Base-by-base conservation (phyloP, 92 coral and sea anemone species). In the Epizoanthus illoricatus region DNA sequence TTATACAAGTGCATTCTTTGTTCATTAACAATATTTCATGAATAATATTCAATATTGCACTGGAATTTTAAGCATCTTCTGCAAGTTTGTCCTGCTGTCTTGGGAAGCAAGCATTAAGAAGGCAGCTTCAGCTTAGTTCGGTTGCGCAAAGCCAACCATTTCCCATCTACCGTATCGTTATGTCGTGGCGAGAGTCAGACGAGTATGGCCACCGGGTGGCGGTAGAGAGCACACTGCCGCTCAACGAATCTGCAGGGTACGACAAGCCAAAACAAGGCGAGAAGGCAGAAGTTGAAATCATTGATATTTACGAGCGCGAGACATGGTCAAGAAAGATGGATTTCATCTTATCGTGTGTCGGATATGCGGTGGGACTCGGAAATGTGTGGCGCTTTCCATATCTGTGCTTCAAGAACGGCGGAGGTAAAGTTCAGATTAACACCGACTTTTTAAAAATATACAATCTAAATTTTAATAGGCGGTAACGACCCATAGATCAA, bases 331-430 rank as follows among this genome's bases (percentile, higher is more conserved):
- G 57, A 4, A 78, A 78, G 42, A 62, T 78, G 71, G 82, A 78
- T 56, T 78, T 78, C 67, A 17, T 78, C 17, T 55, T 78, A 59
- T 78, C 82, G 60, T 78, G 82, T 18, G 23, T 78, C 16, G 82
- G 82, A 1, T 78, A 78, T 15, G 82, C 82, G 7, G 82, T 78
- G 4, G 82, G 82, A 5, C 72, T 78, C 18, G 82, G 82, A 11
- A 78, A 78, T 42, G 71, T 78, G 13, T 78, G 82, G 82, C 72
- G 82, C 15, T 78, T 78, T 78, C 82, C 82, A 0, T 78, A 78
- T 5, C 40, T 78, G 43, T 78, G 82, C 1, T 78, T 63, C 33
- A 78, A 78, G 52, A 78, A 78, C 40, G 82, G 82, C 13, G 82
- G 82, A 78, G 82, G 82, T 78, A 42, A 62, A 0, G 56, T 7